Base-by-base conservation (phyloP, 1,140 invertebrate genomes). In the Subanguina moxae region DNA sequence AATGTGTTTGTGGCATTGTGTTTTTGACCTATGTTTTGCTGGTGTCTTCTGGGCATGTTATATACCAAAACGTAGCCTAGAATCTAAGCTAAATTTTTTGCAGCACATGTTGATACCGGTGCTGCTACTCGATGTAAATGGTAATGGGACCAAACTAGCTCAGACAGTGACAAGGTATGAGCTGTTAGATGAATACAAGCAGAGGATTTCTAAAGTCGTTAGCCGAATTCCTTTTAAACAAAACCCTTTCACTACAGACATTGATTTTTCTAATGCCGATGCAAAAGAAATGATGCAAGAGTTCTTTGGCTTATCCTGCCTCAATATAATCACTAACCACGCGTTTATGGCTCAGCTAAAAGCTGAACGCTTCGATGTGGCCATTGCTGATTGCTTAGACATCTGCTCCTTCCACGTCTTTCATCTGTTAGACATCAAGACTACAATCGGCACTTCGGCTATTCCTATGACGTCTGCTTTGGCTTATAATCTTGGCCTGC, bases 401-500 rank as follows among this genome's bases (percentile, higher is more conserved):
- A 25, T 23, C 9, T 75, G 73, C 30, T 21, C 62, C 27, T 62
- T 75, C 32, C 46, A 30, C n/a, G 21, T 76, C 17, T 75, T 75
- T 19, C 68, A 74, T 42, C 17, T 32, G 23, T 23, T 72, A 5
- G 48, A 46, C 23, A 73, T 73, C 32, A 28, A 30, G 17, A 59
- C 71, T 8, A 67, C 38, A 15, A 17, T 73, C 19, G 30, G 21
- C 32, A 73, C 62, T 15, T 56, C 46, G 21, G 13, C 71, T 0
- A 57, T 70, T 15, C 46, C 67, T 48, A 28, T 68, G 19, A 38
- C 42, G 21, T 8, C 17, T 27, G 11, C 52, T 8, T 23, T 72
- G 17, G 67, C 71, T 21, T n/a, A 46, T 13, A 25, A 25, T 9
- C 45, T 62, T 23, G 71, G 71, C 9, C 52, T 73, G 19, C 67